These are phyloP conservation scores for Cancer borealis DNA, from an alignment of 2,888 invertebrate genomes.

Conservation along the genomic window DNA sequence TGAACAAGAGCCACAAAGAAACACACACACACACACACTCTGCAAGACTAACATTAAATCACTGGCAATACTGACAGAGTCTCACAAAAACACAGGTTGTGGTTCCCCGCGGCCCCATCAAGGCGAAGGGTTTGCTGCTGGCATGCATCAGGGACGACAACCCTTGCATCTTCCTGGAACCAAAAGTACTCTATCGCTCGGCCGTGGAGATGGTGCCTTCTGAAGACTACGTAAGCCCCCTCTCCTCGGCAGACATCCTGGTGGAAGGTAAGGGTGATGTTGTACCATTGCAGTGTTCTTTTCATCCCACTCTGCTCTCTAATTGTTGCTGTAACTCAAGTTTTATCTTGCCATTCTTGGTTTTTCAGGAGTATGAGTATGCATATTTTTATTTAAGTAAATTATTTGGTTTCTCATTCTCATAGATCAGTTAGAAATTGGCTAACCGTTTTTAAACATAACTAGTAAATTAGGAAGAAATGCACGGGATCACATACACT, in stretches of 20 bases:
- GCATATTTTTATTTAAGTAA: not conserved
- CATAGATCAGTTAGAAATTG: no score
- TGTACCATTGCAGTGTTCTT: not conserved
- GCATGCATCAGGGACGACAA: constrained; percentile 93
- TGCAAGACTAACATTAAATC: not conserved
- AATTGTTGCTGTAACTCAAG: not conserved
- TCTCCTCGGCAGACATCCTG: constrained; percentile 94
- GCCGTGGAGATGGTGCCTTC: constrained; percentile 96
- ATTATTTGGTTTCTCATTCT: no score
- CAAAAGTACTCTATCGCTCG: constrained; percentile 95
- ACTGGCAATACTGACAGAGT: not conserved
- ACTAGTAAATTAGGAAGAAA: no score
- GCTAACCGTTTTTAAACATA: no score
- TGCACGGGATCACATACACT: not conserved
- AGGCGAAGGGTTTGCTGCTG: constrained; percentile 95
- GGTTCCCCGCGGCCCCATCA: constrained; percentile 94
- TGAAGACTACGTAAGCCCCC: constrained; percentile 87
- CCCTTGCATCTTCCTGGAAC: constrained; percentile 97
- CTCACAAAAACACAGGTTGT: constrained; percentile 85
- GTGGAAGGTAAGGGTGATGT: constrained; percentile 84
- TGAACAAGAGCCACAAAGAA: no score
- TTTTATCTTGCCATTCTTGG: not conserved
- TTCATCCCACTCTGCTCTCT: not conserved
- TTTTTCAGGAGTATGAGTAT: not conserved
- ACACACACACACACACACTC: not conserved